A percentile compares a stretch with the other conserved stretches of the same genome.
These are phyloP conservation scores for Madoqua kirkii DNA, from an alignment of 2,113 vertebrate species.

Conservation along the genomic window DNA sequence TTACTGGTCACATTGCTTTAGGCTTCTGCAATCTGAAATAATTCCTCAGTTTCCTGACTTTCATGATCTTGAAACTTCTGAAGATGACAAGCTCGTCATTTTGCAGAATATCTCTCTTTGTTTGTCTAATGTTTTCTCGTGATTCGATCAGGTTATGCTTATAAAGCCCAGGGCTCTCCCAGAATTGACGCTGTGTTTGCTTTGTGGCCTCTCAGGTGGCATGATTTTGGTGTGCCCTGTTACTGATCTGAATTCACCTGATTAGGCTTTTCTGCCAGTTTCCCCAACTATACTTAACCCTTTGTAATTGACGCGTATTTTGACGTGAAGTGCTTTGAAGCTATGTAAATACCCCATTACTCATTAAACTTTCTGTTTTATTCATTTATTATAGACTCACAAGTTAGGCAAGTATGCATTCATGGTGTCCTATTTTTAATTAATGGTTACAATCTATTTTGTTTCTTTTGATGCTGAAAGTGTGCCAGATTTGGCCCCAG, in stretches of 20 bases:
- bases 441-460: background rate
- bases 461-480: background rate
- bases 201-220: background rate
- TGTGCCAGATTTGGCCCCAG: background rate
- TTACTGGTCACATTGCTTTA: background rate
- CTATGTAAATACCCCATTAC: background rate
- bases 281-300: background rate
- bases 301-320: background rate
- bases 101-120: background rate
- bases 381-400: background rate
- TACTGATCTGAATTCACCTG: background rate
- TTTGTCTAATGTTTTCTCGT: background rate
- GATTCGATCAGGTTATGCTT: background rate
- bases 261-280: background rate
- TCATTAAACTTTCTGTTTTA: background rate
- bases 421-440: background rate
- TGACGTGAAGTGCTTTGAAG: background rate
- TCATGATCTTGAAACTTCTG: background rate
- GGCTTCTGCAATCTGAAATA: background rate
- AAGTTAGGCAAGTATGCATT: background rate
- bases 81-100: background rate
- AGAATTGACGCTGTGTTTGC: background rate
- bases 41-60: background rate
- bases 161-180: background rate
- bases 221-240: background rate